Evolutionary conservation across 2,797 vertebrate genomes (phyloP).

Genomic region (Chelonia mydas): DNA sequence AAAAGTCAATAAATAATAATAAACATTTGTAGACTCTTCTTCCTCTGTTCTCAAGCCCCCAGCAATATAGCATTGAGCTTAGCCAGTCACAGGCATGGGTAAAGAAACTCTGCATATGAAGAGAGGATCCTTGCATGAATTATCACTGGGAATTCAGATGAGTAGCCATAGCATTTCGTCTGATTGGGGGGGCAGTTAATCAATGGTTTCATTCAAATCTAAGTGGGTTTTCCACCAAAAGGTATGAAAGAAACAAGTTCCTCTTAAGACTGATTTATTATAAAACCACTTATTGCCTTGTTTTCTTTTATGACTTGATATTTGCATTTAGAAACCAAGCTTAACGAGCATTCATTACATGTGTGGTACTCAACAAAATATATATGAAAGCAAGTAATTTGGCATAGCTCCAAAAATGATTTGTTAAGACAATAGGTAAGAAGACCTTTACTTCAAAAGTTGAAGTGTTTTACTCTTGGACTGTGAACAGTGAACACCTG

Average conservation of each 20-base stretch:
- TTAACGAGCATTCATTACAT: background rate
- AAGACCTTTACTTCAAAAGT: conserved; percentile 2
- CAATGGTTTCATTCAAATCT: background rate
- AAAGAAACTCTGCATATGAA: background rate
- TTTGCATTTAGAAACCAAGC: background rate
- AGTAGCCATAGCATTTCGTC: background rate
- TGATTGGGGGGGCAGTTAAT: background rate
- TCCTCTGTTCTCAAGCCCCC: background rate
- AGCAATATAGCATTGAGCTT: background rate
- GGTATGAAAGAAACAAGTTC: background rate
- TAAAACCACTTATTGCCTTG: background rate
- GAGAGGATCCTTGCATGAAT: background rate
- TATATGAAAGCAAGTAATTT: background rate
- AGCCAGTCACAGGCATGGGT: background rate
- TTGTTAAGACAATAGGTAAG: conserved; percentile 35
- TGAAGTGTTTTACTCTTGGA: too few species aligned
- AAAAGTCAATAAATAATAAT: background rate
- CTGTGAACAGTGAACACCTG: background rate
- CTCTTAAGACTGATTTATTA: background rate
- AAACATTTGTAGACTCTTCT: background rate
- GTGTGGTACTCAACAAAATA: background rate
- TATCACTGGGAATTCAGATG: background rate
- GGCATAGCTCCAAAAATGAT: background rate
- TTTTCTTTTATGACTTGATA: background rate
- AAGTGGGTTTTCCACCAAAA: background rate